Percentiles rank a stretch among this genome's conserved stretches.
Evolutionary conservation across 2,797 vertebrate genomes (phyloP).

Genomic region (Periparus ater): DNA sequence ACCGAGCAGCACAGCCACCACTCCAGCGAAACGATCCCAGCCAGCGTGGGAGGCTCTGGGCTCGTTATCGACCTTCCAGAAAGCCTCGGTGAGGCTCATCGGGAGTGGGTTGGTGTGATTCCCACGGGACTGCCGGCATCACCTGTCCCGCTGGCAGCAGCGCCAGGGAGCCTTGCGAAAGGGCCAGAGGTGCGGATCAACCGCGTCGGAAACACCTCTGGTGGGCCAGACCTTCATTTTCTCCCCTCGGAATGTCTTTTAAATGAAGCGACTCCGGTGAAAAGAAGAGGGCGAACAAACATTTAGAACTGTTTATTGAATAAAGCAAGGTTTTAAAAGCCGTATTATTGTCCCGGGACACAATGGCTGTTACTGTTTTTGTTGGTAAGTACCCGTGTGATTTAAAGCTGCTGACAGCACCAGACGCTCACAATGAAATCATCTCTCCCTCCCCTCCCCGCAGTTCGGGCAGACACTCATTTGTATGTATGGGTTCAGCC

Average conservation of each 20-base stretch:
- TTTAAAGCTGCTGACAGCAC: slow-evolving; percentile 92
- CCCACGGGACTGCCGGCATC: not conserved
- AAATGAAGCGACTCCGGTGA: not conserved
- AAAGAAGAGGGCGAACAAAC: slow-evolving; percentile 21
- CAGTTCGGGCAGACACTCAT: slow-evolving; percentile 81
- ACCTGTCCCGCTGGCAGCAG: not conserved
- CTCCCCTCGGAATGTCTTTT: not conserved
- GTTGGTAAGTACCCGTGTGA: slow-evolving; percentile 84
- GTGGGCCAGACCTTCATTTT: not conserved
- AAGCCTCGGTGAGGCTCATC: not conserved
- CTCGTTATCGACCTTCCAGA: not conserved
- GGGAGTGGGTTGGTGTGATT: not conserved
- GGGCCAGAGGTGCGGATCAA: not conserved
- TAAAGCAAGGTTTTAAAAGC: slow-evolving; percentile 72
- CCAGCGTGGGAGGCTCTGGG: fast-evolving
- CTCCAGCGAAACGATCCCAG: fast-evolving
- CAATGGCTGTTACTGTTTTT: slow-evolving; percentile 82
- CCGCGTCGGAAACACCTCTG: not conserved
- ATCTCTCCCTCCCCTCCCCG: slow-evolving; percentile 75
- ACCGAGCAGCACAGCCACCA: not conserved
- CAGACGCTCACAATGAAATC: slow-evolving; percentile 85
- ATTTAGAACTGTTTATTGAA: slow-evolving; percentile 70
- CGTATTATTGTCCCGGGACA: slow-evolving; percentile 75
- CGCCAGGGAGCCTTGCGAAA: not conserved
- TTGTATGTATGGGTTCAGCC: slow-evolving; percentile 84